Percentiles rank a stretch among this genome's conserved stretches.
Conservation (phyloP, 92 coral and sea anemone species). For the Porites lobata region DNA sequence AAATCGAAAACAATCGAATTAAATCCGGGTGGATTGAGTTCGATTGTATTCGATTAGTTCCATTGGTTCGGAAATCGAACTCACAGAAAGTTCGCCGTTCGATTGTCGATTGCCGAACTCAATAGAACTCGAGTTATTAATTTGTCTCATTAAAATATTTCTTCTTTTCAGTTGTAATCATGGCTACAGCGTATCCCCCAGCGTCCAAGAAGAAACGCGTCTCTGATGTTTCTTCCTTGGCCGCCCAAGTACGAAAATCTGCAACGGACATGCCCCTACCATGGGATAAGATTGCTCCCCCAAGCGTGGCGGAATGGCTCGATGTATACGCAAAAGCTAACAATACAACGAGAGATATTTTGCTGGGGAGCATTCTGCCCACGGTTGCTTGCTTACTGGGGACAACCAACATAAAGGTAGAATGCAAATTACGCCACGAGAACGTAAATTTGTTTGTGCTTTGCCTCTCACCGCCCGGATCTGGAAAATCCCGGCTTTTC, state of each 20-base stretch:
- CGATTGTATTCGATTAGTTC: too few relatives aligned
- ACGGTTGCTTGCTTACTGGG: constrained; percentile 37
- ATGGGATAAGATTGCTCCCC: constrained; percentile 49
- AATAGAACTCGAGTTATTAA: too few relatives aligned
- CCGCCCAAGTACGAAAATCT: background rate
- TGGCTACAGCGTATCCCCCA: background rate
- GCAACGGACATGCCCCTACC: background rate
- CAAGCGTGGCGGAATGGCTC: constrained; percentile 14
- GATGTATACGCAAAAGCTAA: constrained; percentile 26
- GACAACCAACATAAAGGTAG: constrained; percentile 37
- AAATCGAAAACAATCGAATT: too few relatives aligned
- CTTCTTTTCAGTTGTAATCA: background rate
- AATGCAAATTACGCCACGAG: constrained; percentile 33
- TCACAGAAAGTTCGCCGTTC: too few relatives aligned
- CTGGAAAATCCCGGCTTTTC: constrained; percentile 71
- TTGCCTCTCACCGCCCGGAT: constrained; percentile 51
- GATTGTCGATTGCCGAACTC: too few relatives aligned
- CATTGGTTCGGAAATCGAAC: too few relatives aligned
- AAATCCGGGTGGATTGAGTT: too few relatives aligned
- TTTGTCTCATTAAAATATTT: background rate
- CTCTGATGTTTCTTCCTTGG: background rate
- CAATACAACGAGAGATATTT: constrained; percentile 19
- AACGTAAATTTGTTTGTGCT: constrained; percentile 36
- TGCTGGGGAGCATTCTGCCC: constrained; percentile 30
- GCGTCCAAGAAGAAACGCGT: background rate